These are phyloP conservation scores for Catagonus wagneri DNA, from an alignment of 2,113 vertebrate species.

Conservation along the genomic window DNA sequence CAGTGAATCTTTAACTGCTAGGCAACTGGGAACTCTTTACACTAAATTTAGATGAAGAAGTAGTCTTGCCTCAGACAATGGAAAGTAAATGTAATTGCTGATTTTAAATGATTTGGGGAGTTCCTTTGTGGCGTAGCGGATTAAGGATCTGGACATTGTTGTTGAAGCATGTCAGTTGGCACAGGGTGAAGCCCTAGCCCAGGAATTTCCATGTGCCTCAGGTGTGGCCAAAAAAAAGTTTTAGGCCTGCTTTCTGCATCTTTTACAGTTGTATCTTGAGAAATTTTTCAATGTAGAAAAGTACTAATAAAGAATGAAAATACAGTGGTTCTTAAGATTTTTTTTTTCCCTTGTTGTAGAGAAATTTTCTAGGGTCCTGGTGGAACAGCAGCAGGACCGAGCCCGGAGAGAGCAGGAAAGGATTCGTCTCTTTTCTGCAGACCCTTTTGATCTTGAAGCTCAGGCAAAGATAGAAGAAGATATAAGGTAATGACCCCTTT, in stretches of 20 bases:
- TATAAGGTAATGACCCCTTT: constrained; percentile 91
- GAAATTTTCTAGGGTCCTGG: constrained; percentile 95
- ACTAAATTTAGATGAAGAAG: not conserved
- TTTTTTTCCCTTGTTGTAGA: constrained; percentile 86
- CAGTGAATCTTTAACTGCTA: too few species aligned
- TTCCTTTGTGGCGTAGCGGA: too few species aligned
- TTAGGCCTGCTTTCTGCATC: not conserved
- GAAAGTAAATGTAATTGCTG: not conserved
- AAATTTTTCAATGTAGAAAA: constrained; percentile 8
- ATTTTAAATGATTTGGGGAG: not conserved
- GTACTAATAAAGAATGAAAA: not conserved
- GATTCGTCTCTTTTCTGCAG: constrained; percentile 96
- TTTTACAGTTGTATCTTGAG: constrained; percentile 15
- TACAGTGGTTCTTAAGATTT: constrained; percentile 12
- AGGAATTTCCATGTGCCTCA: too few species aligned
- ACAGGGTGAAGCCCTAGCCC: too few species aligned
- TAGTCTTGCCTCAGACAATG: not conserved
- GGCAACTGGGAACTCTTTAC: not conserved
- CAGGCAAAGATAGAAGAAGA: constrained; percentile 99
- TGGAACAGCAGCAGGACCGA: constrained; percentile 97
- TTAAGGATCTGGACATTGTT: too few species aligned
- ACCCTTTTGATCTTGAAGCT: constrained; percentile 99
- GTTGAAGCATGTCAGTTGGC: too few species aligned
- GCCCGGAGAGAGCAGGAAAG: constrained; percentile 96
- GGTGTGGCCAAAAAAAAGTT: not conserved